Evolutionary conservation across 2,888 invertebrate genomes (phyloP), one percentile per base, ranked within the genome.

Genomic region (Phymatocera aterrima): DNA sequence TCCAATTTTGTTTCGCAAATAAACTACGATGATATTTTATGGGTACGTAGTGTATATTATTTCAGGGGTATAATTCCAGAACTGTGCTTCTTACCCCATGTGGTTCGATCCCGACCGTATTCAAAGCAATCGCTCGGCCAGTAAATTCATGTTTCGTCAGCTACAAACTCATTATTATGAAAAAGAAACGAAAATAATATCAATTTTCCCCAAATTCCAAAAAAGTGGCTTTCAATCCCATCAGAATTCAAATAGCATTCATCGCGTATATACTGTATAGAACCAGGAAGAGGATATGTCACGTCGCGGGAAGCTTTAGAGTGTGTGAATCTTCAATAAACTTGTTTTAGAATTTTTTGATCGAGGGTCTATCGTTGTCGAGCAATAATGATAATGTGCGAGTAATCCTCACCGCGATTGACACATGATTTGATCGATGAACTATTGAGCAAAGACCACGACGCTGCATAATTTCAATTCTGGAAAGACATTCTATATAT

Each of bases 1-100:
- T 68, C 43, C 43, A 15, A 68, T 68, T 68, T 24, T 46, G 28
- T 43, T 64, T 64, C 37, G 10, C 37, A 64, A 64, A 64, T 64
- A 64, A 64, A 64, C 61, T 5, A 6, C 12, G 18, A 37, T 37
- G n/a, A 12, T 10, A n/a, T n/a, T 10, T 4, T 40, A 40, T 4
- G 40, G 4, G 8, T 40, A 40, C 40, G 40, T 5, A 40, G 4
- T 40, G 40, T 40, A 8, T 40, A 8, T 8, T 40, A 5, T 40
- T 40, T 8, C 40, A 5, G 40, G 8, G 40, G 15, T 51, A 4
- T 51, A 18, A 15, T 15, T 51, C 4, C 18, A 15, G 12, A 37
- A 64, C 34, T 37, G 10, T 64, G 34, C 5, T 34, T 64, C 37
- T 37, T 21, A 3, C 61, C 24, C 34, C 18, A 64, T 10, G n/a